Evolutionary conservation across 1,140 invertebrate species (phyloP).

Genomic region (Drosophila kepulauana): DNA sequence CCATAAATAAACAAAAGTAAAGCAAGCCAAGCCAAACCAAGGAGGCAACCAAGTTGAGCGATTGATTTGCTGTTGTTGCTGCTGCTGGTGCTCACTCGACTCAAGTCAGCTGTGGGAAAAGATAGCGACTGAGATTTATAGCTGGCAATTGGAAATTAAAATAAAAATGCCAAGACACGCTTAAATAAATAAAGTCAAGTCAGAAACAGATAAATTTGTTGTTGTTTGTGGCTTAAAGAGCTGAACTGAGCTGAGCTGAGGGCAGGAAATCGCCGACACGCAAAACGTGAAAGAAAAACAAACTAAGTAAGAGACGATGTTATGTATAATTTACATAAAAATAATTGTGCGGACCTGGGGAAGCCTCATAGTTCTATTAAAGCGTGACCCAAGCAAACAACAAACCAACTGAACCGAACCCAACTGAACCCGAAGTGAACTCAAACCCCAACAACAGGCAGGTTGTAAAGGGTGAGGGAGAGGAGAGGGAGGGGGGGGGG

Average conservation of each 20-base stretch:
- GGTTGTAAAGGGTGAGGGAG: too few species aligned
- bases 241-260: slow-evolving; percentile 2
- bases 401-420: slow-evolving; percentile 37
- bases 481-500: not conserved
- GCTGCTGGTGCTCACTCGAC: not conserved
- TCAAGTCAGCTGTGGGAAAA: slow-evolving; percentile 44
- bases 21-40: slow-evolving; percentile 24
- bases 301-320: slow-evolving; percentile 17
- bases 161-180: slow-evolving; percentile 47
- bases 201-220: slow-evolving; percentile 22
- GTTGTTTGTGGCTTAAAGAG: slow-evolving; percentile 33
- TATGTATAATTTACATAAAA: slow-evolving; percentile 68
- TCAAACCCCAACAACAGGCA: too few species aligned
- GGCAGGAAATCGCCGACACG: slow-evolving; percentile 26
- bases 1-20: slow-evolving; percentile 51
- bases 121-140: slow-evolving; percentile 48
- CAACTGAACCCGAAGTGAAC: slow-evolving; percentile 29
- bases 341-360: slow-evolving; percentile 49
- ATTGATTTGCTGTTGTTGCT: slow-evolving; percentile 53
- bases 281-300: slow-evolving; percentile 26
- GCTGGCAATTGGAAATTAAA: slow-evolving; percentile 49
- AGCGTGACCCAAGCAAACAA: slow-evolving; percentile 74
- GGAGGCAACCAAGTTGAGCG: slow-evolving; percentile 30
- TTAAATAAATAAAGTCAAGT: slow-evolving; percentile 21
- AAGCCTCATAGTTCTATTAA: slow-evolving; percentile 65